A percentile compares a stretch with the other conserved stretches of the same genome.
These are phyloP conservation scores for Agrochola litura DNA, from an alignment of 2,888 invertebrate genomes.

Conservation along the genomic window DNA sequence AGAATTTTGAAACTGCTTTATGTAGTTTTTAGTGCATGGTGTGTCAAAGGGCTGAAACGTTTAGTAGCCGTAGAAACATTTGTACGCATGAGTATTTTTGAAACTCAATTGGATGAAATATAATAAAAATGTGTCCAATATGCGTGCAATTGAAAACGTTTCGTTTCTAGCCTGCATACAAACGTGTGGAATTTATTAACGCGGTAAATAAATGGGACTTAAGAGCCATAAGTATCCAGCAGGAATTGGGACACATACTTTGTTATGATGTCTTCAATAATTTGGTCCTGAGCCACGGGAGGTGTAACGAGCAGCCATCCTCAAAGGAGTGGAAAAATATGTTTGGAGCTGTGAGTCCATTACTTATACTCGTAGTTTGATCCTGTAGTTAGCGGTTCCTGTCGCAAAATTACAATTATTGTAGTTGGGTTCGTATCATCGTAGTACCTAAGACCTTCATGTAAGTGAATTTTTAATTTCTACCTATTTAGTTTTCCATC, in stretches of 20 bases:
- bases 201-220: constrained; percentile 23
- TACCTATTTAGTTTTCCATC: not conserved
- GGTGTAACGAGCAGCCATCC: constrained; percentile 26
- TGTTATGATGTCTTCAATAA: constrained; percentile 47
- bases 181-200: constrained; percentile 43
- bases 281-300: constrained; percentile 37
- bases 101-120: constrained; percentile 46
- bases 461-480: not conserved
- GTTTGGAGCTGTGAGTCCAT: constrained; percentile 41
- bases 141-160: constrained; percentile 36
- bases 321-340: constrained; percentile 24
- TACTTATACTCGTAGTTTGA: constrained; percentile 19
- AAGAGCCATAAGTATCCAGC: constrained; percentile 10
- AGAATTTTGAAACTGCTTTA: constrained; percentile 3
- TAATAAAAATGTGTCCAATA: constrained; percentile 39
- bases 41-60: constrained; percentile 36
- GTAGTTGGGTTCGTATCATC: not conserved
- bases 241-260: constrained; percentile 20
- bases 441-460: not conserved
- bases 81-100: constrained; percentile 39
- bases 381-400: not conserved
- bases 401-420: no score
- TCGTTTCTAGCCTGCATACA: constrained; percentile 53
- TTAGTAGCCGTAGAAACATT: constrained; percentile 28
- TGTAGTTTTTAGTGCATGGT: constrained; percentile 39